Evolutionary conservation across 2,113 vertebrate species (phyloP).

Genomic region (Callocephalon fimbriatum): DNA sequence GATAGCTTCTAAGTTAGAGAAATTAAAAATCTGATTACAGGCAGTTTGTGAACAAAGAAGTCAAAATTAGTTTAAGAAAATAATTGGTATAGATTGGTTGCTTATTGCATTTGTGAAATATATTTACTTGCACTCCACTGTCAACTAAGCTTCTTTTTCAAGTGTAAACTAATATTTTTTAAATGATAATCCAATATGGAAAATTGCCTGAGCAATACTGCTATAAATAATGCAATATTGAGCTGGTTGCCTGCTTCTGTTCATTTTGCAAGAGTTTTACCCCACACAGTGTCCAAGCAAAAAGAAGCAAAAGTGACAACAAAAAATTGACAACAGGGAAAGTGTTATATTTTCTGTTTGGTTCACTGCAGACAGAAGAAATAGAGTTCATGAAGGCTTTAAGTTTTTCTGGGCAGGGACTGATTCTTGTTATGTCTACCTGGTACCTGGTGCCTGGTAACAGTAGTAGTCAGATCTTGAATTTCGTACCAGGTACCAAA

Average conservation of each 20-base stretch:
- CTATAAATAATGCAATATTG: neutral
- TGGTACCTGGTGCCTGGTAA: neutral
- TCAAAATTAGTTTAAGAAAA: conserved; percentile 14
- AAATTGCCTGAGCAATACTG: neutral
- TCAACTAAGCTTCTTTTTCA: neutral
- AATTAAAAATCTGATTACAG: conserved; percentile 14
- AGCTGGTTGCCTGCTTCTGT: neutral
- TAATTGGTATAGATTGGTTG: neutral
- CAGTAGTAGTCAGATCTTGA: neutral
- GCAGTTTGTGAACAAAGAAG: neutral
- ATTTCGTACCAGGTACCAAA: neutral
- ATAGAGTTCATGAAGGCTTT: neutral
- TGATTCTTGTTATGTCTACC: neutral
- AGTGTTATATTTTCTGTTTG: neutral
- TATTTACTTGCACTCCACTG: neutral
- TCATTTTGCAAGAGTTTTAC: neutral
- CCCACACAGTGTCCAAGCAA: neutral
- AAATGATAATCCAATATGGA: neutral
- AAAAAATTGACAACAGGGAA: neutral
- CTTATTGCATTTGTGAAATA: neutral
- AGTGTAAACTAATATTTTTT: neutral
- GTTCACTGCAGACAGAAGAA: neutral
- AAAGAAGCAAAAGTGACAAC: neutral
- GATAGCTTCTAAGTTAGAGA: neutral
- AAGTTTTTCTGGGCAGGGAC: neutral